Conservation (phyloP, 2,113 vertebrate species). For the Sinocyclocheilus grahami region DNA sequence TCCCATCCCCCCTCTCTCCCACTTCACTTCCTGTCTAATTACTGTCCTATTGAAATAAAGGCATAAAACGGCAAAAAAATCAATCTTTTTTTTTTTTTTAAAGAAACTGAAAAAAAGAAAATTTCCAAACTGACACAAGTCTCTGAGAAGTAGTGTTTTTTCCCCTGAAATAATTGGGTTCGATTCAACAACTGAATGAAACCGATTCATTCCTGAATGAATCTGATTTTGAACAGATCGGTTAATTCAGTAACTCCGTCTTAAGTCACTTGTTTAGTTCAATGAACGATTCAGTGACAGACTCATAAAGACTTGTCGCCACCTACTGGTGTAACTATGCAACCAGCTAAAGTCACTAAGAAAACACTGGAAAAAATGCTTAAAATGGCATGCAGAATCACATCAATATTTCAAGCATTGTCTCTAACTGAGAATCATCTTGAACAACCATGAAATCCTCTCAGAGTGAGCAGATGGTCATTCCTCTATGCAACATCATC, state of each 20-base stretch:
- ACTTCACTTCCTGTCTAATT: too few relatives aligned
- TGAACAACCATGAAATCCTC: conserved; percentile 21
- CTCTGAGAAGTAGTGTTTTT: too few relatives aligned
- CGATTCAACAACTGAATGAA: too few relatives aligned
- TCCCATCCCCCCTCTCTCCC: too few relatives aligned
- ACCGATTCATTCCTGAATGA: not conserved
- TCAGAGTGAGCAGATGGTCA: conserved; percentile 45
- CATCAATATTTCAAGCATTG: conserved; percentile 9
- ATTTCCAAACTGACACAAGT: too few relatives aligned
- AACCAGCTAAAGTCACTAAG: not conserved
- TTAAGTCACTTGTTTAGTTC: not conserved
- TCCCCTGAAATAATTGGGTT: too few relatives aligned
- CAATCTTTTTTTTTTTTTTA: too few relatives aligned
- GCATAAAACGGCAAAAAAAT: too few relatives aligned
- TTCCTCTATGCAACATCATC: conserved; percentile 45
- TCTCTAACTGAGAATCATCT: not conserved
- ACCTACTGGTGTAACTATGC: not conserved
- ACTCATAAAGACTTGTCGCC: not conserved
- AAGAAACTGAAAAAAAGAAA: too few relatives aligned
- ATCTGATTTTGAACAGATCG: not conserved
- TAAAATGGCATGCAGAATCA: not conserved
- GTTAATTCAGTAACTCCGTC: too few relatives aligned
- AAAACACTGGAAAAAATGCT: not conserved
- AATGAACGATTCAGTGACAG: not conserved
- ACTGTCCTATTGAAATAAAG: too few relatives aligned